phyloP scores from a whole-genome alignment of 2,113 vertebrate genomes.

The Mustela nigripes region DNA sequence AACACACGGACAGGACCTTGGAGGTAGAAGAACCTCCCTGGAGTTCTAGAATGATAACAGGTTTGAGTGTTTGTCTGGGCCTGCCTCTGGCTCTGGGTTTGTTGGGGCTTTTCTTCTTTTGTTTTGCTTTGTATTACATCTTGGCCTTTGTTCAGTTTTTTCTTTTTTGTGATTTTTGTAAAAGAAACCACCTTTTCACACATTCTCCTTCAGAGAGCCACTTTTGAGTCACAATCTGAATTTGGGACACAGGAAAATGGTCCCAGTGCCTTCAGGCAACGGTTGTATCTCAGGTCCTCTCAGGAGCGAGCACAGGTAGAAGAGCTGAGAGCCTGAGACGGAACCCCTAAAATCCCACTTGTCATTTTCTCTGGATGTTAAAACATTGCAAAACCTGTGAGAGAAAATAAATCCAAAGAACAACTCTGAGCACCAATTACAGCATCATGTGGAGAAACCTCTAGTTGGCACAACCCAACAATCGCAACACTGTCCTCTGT shows the following conservation, averaged over 20 bases:
- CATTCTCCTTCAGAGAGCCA: neutral
- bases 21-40: neutral
- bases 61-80: neutral
- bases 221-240: neutral
- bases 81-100: neutral
- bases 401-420: neutral
- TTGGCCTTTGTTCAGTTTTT: neutral
- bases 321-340: neutral
- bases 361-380: neutral
- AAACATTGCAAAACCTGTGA: neutral
- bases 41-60: neutral
- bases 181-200: neutral
- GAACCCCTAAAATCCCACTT: neutral
- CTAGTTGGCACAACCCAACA: neutral
- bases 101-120: neutral
- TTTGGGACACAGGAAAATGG: neutral
- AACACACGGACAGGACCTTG: too few species aligned
- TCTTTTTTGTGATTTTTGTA: neutral
- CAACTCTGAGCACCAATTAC: neutral
- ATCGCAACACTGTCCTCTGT: neutral
- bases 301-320: neutral
- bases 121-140: neutral
- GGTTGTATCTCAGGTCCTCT: neutral
- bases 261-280: neutral
- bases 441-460: neutral